Base-by-base conservation (phyloP, 2,797 vertebrate genomes). In the Gallirallus australis region DNA sequence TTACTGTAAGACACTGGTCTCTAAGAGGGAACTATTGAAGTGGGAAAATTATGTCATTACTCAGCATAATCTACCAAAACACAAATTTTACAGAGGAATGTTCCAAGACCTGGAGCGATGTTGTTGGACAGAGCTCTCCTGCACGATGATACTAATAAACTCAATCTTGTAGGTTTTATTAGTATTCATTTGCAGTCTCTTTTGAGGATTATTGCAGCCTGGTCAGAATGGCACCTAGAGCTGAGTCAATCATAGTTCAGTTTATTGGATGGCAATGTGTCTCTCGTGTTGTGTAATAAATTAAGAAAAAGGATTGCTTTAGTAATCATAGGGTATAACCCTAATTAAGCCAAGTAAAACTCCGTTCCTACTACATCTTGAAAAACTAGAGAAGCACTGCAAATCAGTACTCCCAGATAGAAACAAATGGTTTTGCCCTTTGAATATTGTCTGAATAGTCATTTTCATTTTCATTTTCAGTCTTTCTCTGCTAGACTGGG, bases 301-400 rank as follows among this genome's bases (percentile, higher is more conserved):
- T 83, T 87, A 53, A 66, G 54, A 78, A 91, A 95, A 89, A 91
- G 18, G 79, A 79, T 85, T 86, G 35, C 72, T 90, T 90, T 82
- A 70, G 53, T 94, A 93, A 94, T 92, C 70, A 88, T 56, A 79
- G 56, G 42, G 45, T 93, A 57, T 83, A 93, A 64, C 25, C 3
- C 3, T 94, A 94, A 95, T 91, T 92, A 86, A 66, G n/a, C 35
- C 66, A 84, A 78, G 50, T 93, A 94, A 91, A 92, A 77, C 53
- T 66, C 59, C 3, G 47, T 88, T 82, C 30, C 31, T 91, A 23
- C 25, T 91, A 42, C 27, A 33, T 59, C 23, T 86, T 28, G 70
- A 24, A 90, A 83, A 56, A 39, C 25, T 59, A 37, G 53, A 88
- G 88, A 83, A 33, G 18, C 53, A 35, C 35, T 72, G 19, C 1